Conservation (phyloP, 1,140 invertebrate genomes). For the Drosophila littoralis region DNA sequence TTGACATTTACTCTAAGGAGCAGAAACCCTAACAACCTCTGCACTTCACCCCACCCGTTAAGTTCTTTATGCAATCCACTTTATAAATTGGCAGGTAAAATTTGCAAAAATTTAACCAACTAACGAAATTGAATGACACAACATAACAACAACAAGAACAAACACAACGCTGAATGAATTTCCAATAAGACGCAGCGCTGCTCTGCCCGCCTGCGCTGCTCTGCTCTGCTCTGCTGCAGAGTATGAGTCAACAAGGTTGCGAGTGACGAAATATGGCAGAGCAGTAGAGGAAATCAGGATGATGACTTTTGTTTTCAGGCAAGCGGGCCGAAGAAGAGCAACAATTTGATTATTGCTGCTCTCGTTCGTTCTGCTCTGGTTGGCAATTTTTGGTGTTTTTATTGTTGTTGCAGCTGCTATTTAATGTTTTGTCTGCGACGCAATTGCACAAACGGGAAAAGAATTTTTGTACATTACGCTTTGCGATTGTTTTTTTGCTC, state of each 20-base stretch:
- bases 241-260: slow-evolving; percentile 72
- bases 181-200: slow-evolving; percentile 52
- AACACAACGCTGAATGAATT: slow-evolving; percentile 49
- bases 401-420: slow-evolving; percentile 14
- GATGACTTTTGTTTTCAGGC: slow-evolving; percentile 44
- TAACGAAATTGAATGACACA: slow-evolving; percentile 38
- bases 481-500: slow-evolving; percentile 42
- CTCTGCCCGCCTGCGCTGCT: slow-evolving; percentile 5
- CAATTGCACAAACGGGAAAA: slow-evolving; percentile 63
- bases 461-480: slow-evolving; percentile 60
- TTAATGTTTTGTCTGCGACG: slow-evolving; percentile 73
- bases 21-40: background rate
- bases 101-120: slow-evolving; percentile 32
- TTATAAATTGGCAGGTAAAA: background rate
- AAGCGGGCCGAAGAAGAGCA: slow-evolving; percentile 19
- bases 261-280: slow-evolving; percentile 31
- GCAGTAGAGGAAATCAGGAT: slow-evolving; percentile 50
- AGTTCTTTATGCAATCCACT: slow-evolving; percentile 29
- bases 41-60: background rate
- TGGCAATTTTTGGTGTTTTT: slow-evolving; percentile 43
- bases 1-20: slow-evolving; percentile 59
- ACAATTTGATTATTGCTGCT: slow-evolving; percentile 41
- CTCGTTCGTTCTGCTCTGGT: slow-evolving; percentile 43
- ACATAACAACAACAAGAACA: background rate
- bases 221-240: slow-evolving; percentile 21